Evolutionary conservation across 2,888 invertebrate species (phyloP).

Genomic region (Aporophyla lueneburgensis): DNA sequence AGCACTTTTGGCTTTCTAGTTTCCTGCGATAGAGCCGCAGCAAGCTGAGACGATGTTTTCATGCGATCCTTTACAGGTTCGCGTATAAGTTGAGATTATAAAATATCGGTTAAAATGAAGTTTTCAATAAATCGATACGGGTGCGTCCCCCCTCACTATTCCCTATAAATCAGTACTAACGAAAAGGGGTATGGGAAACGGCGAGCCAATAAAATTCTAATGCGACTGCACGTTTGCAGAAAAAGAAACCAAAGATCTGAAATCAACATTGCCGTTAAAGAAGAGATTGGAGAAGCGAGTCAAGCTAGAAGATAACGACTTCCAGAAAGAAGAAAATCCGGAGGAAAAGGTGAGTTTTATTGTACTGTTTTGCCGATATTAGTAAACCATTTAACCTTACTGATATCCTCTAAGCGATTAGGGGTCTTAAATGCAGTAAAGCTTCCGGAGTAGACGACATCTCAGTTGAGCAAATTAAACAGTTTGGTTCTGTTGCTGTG

Average conservation of each 20-base stretch:
- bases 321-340: background rate
- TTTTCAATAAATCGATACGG: background rate
- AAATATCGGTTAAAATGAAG: background rate
- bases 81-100: background rate
- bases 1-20: too few relatives aligned
- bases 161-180: background rate
- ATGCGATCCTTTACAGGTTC: too few relatives aligned
- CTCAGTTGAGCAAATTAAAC: too few relatives aligned
- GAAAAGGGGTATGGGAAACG: background rate
- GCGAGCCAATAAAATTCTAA: background rate
- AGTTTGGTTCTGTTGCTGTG: too few relatives aligned
- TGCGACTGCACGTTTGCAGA: slow-evolving; percentile 17
- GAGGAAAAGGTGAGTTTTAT: slow-evolving; percentile 31
- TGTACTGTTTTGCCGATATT: background rate
- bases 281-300: slow-evolving; percentile 46
- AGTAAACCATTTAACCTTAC: too few relatives aligned
- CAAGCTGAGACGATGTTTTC: too few relatives aligned
- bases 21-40: too few relatives aligned
- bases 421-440: too few relatives aligned
- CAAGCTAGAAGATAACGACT: slow-evolving; percentile 27
- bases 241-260: slow-evolving; percentile 17
- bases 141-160: background rate
- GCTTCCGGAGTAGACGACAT: too few relatives aligned
- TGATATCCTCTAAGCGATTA: too few relatives aligned
- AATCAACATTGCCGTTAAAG: slow-evolving; percentile 52